phyloP scores from a whole-genome alignment of 2,888 invertebrate genomes.

The Eilema sororculum region DNA sequence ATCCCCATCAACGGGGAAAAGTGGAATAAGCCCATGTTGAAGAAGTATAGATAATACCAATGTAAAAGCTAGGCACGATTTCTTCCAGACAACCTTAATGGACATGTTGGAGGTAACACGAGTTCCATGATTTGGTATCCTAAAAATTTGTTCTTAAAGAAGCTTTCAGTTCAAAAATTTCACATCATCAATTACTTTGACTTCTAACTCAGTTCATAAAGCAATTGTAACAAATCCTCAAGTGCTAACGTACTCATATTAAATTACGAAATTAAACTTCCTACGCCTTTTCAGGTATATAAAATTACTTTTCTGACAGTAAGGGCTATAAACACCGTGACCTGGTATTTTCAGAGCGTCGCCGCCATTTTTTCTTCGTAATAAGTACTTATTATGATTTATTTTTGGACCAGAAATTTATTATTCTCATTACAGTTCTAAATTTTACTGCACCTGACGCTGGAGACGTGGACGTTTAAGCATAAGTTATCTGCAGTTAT shows the following conservation, averaged over 20 bases:
- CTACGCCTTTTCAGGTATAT: neutral
- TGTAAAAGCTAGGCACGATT: no score
- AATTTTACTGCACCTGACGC: slow-evolving; percentile 64
- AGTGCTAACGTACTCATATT: slow-evolving; percentile 1
- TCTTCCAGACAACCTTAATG: no score
- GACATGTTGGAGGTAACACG: no score
- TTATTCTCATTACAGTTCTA: slow-evolving; percentile 66
- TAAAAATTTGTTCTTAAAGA: no score
- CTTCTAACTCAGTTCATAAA: neutral
- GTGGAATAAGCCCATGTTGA: no score
- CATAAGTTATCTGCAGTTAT: slow-evolving; percentile 40
- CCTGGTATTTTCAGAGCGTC: slow-evolving; percentile 21
- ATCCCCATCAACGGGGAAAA: no score
- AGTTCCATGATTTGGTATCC: no score
- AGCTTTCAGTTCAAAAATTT: neutral
- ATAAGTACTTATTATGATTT: slow-evolving; percentile 58
- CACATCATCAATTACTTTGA: neutral
- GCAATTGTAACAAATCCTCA: neutral
- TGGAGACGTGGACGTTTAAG: slow-evolving; percentile 35
- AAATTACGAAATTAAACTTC: slow-evolving; percentile 15
- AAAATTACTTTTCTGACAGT: neutral
- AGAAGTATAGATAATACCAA: no score
- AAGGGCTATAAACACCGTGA: slow-evolving; percentile 4
- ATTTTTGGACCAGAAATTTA: slow-evolving; percentile 58
- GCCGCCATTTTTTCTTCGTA: slow-evolving; percentile 50